A percentile compares a stretch with the other conserved stretches of the same genome.
Evolutionary conservation across 2,113 vertebrate genomes (phyloP).

Genomic region (Ciconia maguari): DNA sequence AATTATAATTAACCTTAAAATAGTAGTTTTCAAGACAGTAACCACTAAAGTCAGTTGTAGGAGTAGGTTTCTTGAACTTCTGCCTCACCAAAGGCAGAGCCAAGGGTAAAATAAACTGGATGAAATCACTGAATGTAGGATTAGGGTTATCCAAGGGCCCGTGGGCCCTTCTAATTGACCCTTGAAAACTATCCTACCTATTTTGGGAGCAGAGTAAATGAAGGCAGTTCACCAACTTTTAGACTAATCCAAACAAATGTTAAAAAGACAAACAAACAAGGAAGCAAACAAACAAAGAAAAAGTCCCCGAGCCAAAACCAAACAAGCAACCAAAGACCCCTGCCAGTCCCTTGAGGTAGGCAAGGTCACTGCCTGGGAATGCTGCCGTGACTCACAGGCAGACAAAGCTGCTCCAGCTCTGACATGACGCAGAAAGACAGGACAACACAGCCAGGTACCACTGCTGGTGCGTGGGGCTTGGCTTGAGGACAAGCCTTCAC

Average conservation of each 20-base stretch:
- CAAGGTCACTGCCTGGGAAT: background rate
- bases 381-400: fast-evolving
- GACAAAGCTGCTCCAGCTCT: background rate
- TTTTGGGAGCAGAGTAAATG: background rate
- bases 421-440: fast-evolving
- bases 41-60: background rate
- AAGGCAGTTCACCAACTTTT: background rate
- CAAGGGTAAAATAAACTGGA: background rate
- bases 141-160: background rate
- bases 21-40: background rate
- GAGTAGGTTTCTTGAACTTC: background rate
- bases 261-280: background rate
- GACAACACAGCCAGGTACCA: fast-evolving
- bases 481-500: background rate
- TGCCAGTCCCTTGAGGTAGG: background rate
- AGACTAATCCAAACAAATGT: background rate
- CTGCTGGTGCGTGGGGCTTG: fast-evolving
- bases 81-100: background rate
- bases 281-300: background rate
- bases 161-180: background rate
- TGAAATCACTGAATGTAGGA: background rate
- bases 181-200: background rate
- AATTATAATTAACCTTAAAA: constrained; percentile 32
- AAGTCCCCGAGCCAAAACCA: background rate
- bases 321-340: background rate